A percentile compares a stretch with the other conserved stretches of the same genome.
Evolutionary conservation across 2,113 vertebrate species (phyloP).

Genomic region (Burhinus oedicnemus): DNA sequence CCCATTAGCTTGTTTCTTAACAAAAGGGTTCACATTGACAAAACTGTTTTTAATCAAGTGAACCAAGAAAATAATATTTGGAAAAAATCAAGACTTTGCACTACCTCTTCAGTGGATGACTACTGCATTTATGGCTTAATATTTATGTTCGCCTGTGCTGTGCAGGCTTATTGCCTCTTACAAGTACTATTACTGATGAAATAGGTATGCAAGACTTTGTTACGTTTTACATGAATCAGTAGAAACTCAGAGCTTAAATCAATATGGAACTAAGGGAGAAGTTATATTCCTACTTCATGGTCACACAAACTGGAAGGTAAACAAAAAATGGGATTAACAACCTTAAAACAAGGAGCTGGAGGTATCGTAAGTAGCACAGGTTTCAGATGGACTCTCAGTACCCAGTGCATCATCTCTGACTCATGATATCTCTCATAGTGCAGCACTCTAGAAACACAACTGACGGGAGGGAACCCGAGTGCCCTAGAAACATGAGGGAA

Average conservation of each 20-base stretch:
- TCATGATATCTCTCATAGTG: not conserved
- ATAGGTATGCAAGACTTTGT: constrained; percentile 2
- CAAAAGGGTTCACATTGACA: constrained; percentile 2
- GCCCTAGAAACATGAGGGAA: not conserved
- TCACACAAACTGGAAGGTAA: not conserved
- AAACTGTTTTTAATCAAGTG: not conserved
- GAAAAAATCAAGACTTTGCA: not conserved
- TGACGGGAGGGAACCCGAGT: not conserved
- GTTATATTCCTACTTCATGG: not conserved
- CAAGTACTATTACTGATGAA: not conserved
- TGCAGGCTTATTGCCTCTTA: constrained; percentile 23
- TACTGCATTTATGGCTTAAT: constrained; percentile 22
- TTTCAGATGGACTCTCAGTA: not conserved
- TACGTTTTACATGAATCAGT: constrained; percentile 5
- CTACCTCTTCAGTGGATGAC: not conserved
- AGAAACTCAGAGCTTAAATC: not conserved
- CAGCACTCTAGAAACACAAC: not conserved
- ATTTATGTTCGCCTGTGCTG: constrained; percentile 18
- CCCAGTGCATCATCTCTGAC: not conserved
- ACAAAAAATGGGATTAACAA: not conserved
- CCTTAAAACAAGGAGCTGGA: not conserved
- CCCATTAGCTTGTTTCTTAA: constrained; percentile 5
- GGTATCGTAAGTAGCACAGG: not conserved
- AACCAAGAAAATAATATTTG: constrained; percentile 13
- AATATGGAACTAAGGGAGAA: not conserved